Base-by-base conservation (phyloP, 2,797 vertebrate species). In the Pseudocheirus occidentalis region DNA sequence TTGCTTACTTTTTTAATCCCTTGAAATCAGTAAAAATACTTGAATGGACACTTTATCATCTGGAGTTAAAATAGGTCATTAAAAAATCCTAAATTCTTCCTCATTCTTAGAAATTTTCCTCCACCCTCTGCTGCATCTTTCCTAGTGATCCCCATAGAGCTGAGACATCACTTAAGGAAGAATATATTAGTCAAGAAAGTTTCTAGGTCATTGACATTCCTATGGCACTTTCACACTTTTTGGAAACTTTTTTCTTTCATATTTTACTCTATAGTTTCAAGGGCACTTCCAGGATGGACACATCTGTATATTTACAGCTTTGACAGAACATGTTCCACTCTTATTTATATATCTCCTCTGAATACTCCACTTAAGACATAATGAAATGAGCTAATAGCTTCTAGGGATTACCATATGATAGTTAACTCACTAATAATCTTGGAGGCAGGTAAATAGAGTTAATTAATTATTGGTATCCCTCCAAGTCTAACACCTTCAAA, bases 31-130 rank as follows among this genome's bases (percentile, higher is more conserved):
- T 54, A 90, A 29, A 92, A 56, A 29, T 24, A 93, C 3, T 66
- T 73, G 2, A 24, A 50, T n/a, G 62, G 27, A 46, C 3, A 0
- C 7, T 91, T 6, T 46, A 40, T 56, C 94, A 94, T 46, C 21
- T 81, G 54, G 34, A 93, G 73, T 91, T 92, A 90, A 92, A 93
- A 90, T 55, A 28, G 59, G 5, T 81, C 28, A 94, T 29, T 81
- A 81, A 46, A 81, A 73, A 81, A 81, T 46, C 21, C 40, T 81
- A 46, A 81, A 46, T 21, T 46, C 21, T 81, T 46, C 40, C 73
- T 46, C 73, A 81, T 81, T 81, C 73, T 24, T 81, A 81, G n/a
- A 81, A 73, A 40, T 40, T 73, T 73, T 40, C 92, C 2, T 92
- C 3, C 53, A n/a, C 21, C 27, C 56, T 93, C 58, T 50, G 24